Base-by-base conservation (phyloP, 2,797 vertebrate species). In the Ara ararauna region DNA sequence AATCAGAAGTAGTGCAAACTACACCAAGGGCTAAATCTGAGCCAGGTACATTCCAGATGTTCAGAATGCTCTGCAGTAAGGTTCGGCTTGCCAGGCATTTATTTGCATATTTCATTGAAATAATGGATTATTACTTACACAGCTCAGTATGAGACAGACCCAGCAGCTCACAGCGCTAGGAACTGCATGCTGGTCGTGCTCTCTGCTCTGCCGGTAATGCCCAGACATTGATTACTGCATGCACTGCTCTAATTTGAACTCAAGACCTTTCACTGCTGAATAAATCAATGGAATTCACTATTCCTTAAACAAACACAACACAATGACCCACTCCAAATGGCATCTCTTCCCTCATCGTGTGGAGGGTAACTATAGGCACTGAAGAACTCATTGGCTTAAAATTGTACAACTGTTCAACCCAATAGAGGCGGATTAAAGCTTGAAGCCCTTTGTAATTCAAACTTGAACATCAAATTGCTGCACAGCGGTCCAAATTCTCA, bases 401-500 rank as follows among this genome's bases (percentile, higher is more conserved):
- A 90, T 0, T 27, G 48, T 92, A 96, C 75, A 94, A 83, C 19
- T 94, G 81, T 88, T 95, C 85, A 96, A 94, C 77, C 75, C 85
- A 77, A 40, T 50, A 77, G 72, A 95, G 44, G 71, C 71, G 90
- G 82, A 95, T 96, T 96, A 97, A 97, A 97, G 94, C 94, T 92
- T 89, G 71, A 94, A 97, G 96, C 96, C 96, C 96, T 96, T 94
- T 82, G 42, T 70, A 92, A 89, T 76, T 90, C 77, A 87, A 51
- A 85, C 67, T 61, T 64, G 47, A 83, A 83, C 54, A 62, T 21
- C 66, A 75, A 70, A 80, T 65, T 79, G 44, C 79, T 82, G 16
- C 40, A 30, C 30, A 84, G 36, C 2, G 2, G 32, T 85, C 67
- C 89, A 83, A 92, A 81, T 85, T 83, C 54, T 80, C 58, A 14